A percentile compares a stretch with the other conserved stretches of the same genome.
Conservation (phyloP, 2,888 invertebrate species). For the Melangyna quadrimaculata region DNA sequence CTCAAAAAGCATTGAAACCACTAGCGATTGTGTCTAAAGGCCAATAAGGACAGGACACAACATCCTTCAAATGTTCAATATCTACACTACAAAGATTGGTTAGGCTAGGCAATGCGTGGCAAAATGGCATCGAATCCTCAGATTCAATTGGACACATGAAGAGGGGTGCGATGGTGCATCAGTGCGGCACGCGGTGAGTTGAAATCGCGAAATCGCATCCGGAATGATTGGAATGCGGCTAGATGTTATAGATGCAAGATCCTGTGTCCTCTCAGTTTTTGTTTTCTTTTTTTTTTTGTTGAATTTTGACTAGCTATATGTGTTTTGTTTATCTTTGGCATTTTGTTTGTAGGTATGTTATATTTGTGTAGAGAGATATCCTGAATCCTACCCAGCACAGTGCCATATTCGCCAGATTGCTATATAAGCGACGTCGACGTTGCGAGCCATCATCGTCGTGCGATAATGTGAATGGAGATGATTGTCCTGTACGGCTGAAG, state of each 20-base stretch:
- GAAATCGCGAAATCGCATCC: not conserved
- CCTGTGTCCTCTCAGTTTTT: not conserved
- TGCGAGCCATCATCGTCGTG: constrained; percentile 92
- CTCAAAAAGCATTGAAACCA: constrained; percentile 87
- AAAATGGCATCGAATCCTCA: constrained; percentile 86
- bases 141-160: constrained; percentile 87
- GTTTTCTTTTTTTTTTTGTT: not conserved
- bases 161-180: constrained; percentile 82
- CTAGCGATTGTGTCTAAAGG: constrained; percentile 86
- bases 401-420: constrained; percentile 88
- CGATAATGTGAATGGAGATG: constrained; percentile 83
- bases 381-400: too few relatives aligned
- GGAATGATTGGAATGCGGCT: not conserved
- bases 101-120: constrained; percentile 85
- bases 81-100: constrained; percentile 87
- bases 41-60: constrained; percentile 78
- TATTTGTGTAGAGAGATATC: constrained; percentile 40
- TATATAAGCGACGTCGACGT: constrained; percentile 86
- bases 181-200: constrained; percentile 84
- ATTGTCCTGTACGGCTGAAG: constrained; percentile 86
- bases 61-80: constrained; percentile 87
- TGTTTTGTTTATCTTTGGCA: constrained; percentile 82
- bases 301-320: constrained; percentile 73
- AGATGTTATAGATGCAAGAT: not conserved
- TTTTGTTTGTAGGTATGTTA: constrained; percentile 73